These are phyloP conservation scores for Metopolophium dirhodum DNA, from an alignment of 1,140 invertebrate species.

Conservation along the genomic window DNA sequence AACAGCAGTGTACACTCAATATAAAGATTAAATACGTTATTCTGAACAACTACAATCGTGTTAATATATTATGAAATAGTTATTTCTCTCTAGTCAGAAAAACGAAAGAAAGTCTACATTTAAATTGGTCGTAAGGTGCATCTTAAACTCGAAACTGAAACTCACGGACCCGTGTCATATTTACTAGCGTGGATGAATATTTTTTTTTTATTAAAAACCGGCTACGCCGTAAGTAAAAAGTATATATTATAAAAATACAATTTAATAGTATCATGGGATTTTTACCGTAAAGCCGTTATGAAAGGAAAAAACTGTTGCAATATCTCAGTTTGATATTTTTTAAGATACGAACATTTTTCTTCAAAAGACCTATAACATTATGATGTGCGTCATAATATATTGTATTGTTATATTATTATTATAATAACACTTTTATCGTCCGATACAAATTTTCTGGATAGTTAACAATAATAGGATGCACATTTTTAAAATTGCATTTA, in stretches of 20 bases:
- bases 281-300: neutral
- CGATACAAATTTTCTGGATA: neutral
- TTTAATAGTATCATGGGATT: neutral
- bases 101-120: neutral
- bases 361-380: neutral
- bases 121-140: neutral
- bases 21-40: neutral
- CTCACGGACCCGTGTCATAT: neutral
- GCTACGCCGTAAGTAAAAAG: neutral
- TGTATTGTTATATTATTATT: neutral
- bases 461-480: neutral
- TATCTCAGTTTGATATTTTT: neutral
- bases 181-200: neutral
- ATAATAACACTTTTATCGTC: neutral
- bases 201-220: neutral
- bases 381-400: neutral
- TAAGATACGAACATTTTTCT: neutral
- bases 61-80: neutral
- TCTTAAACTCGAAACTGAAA: neutral
- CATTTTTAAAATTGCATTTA: neutral
- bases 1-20: neutral
- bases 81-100: neutral
- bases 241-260: neutral
- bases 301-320: neutral
- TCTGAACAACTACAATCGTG: neutral